These are phyloP conservation scores for Caenorhabditis drosophilae DNA, from an alignment of 2,888 invertebrate genomes.

Conservation along the genomic window DNA sequence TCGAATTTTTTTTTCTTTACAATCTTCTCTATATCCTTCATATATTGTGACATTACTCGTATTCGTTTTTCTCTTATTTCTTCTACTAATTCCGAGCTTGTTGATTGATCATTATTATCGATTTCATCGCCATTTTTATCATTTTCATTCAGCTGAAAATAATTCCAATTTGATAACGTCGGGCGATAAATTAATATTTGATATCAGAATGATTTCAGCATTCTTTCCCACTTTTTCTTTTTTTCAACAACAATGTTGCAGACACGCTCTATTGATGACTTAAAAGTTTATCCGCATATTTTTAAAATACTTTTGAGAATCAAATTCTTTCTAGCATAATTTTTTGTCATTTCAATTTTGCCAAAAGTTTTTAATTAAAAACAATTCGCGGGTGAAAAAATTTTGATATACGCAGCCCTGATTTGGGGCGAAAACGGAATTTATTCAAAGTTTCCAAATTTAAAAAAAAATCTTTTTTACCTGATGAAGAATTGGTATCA, in stretches of 20 bases:
- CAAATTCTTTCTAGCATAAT: too few relatives aligned
- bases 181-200: not conserved
- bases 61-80: slow-evolving; percentile 17
- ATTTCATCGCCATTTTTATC: not conserved
- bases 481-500: slow-evolving; percentile 72
- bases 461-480: too few relatives aligned
- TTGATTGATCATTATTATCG: too few relatives aligned
- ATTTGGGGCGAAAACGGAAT: too few relatives aligned
- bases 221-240: not conserved
- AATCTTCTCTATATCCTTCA: slow-evolving; percentile 16
- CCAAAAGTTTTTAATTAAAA: not conserved
- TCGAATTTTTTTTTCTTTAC: not conserved
- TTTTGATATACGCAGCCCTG: too few relatives aligned
- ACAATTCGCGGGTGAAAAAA: too few relatives aligned
- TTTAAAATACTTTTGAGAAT: too few relatives aligned
- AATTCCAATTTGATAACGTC: not conserved
- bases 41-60: slow-evolving; percentile 10
- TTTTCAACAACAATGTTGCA: not conserved
- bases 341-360: too few relatives aligned
- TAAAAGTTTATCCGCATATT: too few relatives aligned
- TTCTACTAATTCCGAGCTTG: slow-evolving; percentile 3
- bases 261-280: too few relatives aligned
- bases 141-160: not conserved
- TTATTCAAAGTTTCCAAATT: too few relatives aligned
- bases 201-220: not conserved